These are phyloP conservation scores for Lasioglossum villosulum DNA, from an alignment of 2,888 invertebrate species.

Conservation along the genomic window DNA sequence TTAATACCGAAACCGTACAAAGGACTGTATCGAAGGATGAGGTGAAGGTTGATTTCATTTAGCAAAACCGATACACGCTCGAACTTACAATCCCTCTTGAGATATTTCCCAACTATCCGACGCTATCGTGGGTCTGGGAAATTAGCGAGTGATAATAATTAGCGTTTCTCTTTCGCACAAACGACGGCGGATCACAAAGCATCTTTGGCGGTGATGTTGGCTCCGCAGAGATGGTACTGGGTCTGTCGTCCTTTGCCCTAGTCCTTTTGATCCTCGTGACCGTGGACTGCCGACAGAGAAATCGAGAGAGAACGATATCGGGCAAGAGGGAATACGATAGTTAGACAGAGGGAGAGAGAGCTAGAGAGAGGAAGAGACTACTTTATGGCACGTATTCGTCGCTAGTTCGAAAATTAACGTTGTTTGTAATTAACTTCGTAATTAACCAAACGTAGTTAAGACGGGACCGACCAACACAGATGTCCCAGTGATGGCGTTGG, in stretches of 20 bases:
- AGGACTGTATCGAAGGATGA: not conserved
- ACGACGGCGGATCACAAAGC: slow-evolving; percentile 60
- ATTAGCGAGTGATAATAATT: slow-evolving; percentile 73
- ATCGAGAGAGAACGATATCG: not conserved
- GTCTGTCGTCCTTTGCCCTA: slow-evolving; percentile 56
- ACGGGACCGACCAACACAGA: not conserved
- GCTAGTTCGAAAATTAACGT: slow-evolving; percentile 19
- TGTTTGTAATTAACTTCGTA: slow-evolving; percentile 15
- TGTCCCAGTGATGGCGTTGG: not conserved
- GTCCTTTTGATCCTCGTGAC: slow-evolving; percentile 61
- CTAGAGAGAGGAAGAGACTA: slow-evolving; percentile 6
- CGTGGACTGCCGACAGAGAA: slow-evolving; percentile 11
- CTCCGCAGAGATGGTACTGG: slow-evolving; percentile 51
- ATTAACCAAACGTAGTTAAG: slow-evolving; percentile 15
- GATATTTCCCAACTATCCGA: slow-evolving; percentile 33
- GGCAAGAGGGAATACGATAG: not conserved
- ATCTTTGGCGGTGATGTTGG: slow-evolving; percentile 52
- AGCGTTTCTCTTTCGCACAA: slow-evolving; percentile 66
- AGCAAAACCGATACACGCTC: not conserved
- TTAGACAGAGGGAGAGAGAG: not conserved
- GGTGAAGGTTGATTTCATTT: slow-evolving; percentile 9
- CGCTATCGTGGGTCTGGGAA: slow-evolving; percentile 52
- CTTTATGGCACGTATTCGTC: slow-evolving; percentile 24
- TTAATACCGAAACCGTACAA: not conserved
- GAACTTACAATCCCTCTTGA: not conserved